These are phyloP conservation scores for Myoxocephalus aenaeus DNA, from an alignment of 2,797 vertebrate genomes.

Conservation along the genomic window DNA sequence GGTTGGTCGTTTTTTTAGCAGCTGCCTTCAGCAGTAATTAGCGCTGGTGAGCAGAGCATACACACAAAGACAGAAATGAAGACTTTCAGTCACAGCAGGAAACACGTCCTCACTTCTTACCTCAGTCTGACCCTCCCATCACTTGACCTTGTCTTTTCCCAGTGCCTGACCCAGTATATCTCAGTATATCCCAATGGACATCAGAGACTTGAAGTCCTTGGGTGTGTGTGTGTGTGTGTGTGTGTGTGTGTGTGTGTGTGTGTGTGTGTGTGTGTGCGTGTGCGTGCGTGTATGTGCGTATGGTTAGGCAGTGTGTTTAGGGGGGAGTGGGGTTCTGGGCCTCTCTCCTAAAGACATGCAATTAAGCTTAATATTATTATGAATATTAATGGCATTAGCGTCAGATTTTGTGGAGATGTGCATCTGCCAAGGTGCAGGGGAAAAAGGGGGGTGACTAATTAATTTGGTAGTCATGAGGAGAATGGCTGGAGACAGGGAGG, in stretches of 20 bases:
- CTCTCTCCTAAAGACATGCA: conserved; percentile 79
- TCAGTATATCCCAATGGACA: conserved; percentile 22
- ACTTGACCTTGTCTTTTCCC: background rate
- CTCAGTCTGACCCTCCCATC: conserved; percentile 3
- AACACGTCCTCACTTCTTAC: background rate
- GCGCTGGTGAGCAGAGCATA: conserved; percentile 3
- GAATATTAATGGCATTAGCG: conserved; percentile 88
- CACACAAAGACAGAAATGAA: conserved; percentile 18
- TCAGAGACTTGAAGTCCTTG: conserved; percentile 34
- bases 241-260: background rate
- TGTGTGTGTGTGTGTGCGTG: conserved; percentile 6
- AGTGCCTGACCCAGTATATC: conserved; percentile 8
- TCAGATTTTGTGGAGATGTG: conserved; percentile 85
- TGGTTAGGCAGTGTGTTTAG: conserved; percentile 9
- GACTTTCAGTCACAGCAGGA: background rate
- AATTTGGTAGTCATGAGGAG: conserved; percentile 83
- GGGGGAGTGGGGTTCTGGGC: conserved; percentile 28
- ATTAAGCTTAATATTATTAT: conserved; percentile 90
- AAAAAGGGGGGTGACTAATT: conserved; percentile 76
- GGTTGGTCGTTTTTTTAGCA: conserved; percentile 40
- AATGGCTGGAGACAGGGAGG: conserved; percentile 50
- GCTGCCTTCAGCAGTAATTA: conserved; percentile 48
- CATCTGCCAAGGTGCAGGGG: conserved; percentile 80
- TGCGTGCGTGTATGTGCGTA: conserved; percentile 1
- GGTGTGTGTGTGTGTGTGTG: background rate